Conservation (phyloP, 2,797 vertebrate genomes). For the Lutjanus campechanus region DNA sequence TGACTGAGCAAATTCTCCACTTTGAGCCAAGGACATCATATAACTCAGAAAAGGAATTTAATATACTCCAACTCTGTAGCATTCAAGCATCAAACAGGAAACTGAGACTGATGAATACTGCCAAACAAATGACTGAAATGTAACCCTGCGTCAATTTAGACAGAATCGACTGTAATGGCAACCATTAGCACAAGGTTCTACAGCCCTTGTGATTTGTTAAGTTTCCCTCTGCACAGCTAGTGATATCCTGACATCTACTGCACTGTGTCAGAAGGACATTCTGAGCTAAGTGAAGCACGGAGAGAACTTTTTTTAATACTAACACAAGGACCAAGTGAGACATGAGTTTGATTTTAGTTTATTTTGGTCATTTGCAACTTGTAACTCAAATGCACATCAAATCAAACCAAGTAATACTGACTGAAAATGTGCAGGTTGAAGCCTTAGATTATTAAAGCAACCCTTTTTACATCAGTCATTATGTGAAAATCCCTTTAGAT, state of each 20-base stretch:
- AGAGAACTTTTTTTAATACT: not conserved
- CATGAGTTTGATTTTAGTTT: no score
- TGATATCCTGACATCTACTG: not conserved
- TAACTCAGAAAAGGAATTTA: not conserved
- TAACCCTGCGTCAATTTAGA: not conserved
- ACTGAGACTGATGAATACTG: not conserved
- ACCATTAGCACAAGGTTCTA: not conserved
- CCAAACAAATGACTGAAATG: not conserved
- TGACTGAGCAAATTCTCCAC: not conserved
- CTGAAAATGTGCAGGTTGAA: no score
- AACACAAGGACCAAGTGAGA: not conserved
- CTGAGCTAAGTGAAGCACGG: not conserved
- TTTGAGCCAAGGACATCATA: constrained; percentile 1
- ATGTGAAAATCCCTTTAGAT: no score
- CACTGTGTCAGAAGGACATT: not conserved
- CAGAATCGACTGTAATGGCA: not conserved
- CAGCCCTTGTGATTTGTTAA: not conserved
- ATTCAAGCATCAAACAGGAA: not conserved
- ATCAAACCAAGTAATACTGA: no score
- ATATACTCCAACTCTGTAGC: not conserved
- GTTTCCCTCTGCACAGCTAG: not conserved
- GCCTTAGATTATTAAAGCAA: no score
- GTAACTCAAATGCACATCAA: no score
- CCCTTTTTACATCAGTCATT: no score
- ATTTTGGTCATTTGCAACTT: not conserved